Evolutionary conservation across 2,113 vertebrate species (phyloP).

Genomic region (Zootoca vivipara): DNA sequence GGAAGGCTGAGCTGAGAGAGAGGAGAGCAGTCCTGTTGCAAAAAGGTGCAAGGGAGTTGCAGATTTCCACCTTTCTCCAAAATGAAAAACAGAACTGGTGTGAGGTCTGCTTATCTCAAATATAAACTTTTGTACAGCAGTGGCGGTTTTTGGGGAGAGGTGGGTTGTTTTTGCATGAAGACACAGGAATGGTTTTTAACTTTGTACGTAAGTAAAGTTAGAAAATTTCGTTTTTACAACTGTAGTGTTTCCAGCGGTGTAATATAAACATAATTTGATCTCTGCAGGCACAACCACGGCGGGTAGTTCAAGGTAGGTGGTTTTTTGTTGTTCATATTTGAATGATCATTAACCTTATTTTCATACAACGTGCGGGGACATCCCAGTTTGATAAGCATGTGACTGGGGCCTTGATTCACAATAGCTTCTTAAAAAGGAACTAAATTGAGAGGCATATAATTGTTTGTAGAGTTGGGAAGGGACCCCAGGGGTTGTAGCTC

Average conservation of each 20-base stretch:
- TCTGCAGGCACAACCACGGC: background rate
- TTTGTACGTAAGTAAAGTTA: background rate
- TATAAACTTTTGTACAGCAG: background rate
- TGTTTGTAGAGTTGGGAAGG: no score
- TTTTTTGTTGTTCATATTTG: background rate
- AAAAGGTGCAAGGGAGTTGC: background rate
- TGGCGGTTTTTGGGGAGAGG: no score
- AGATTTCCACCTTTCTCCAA: background rate
- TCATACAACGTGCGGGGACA: background rate
- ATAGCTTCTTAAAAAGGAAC: background rate
- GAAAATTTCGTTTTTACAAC: background rate
- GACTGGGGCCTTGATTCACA: background rate
- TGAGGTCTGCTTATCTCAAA: background rate
- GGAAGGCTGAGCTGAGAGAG: background rate
- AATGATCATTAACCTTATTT: background rate
- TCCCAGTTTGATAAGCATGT: background rate
- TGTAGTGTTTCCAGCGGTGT: background rate
- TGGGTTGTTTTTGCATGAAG: background rate
- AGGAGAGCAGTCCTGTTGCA: no score
- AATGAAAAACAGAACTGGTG: background rate
- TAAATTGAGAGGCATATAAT: background rate
- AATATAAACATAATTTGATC: background rate
- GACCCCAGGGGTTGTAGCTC: no score
- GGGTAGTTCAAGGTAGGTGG: background rate
- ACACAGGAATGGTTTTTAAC: background rate